Evolutionary conservation across 1,140 invertebrate species (phyloP), one percentile per base, ranked within the genome.

Genomic region (Hyphantria cunea): DNA sequence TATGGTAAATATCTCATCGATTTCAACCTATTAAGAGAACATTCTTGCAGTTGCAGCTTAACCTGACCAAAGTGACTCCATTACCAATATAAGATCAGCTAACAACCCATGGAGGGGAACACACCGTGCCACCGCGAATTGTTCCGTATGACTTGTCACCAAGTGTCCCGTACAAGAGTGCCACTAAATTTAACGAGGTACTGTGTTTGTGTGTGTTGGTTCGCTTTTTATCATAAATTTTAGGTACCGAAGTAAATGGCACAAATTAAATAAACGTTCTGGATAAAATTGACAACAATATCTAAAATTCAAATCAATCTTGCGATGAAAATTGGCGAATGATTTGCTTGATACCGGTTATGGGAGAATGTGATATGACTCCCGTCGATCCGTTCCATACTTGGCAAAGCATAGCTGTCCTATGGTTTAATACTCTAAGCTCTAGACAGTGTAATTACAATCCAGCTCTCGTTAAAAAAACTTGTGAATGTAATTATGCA

Each of bases 111-210:
- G 17, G 47, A 25, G 47, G 4, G 25, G 25, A 41, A 39, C 25
- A 41, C 17, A 25, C 17, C 17, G 17, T 25, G 17, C 17, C 15
- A 54, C 52, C 53, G 12, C 53, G 45, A 55, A 55, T 55, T 45
- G 53, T 49, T 49, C 45, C 56, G 47, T 42, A 0, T 25, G 48
- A 60, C 33, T 60, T 60, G 56, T 60, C 56, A 60, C 56, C 56
- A 60, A 60, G 56, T 49, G 53, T 55, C 31, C 34, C 56, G 33
- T 2, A 45, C 25, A 44, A 7, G 34, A 60, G 56, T 45, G 25
- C 55, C 56, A 61, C 49, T 49, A 49, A 61, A 55, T 50, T 44
- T 50, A 33, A 52, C 56, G 34, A 66, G 52, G 44, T 34, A 51
- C 47, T 55, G 41, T 55, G 13, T 3, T 37, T 33, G 34, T 25